Evolutionary conservation across 2,797 vertebrate species (phyloP), one percentile per base, ranked within the genome.

Genomic region (Poeciliopsis infans): DNA sequence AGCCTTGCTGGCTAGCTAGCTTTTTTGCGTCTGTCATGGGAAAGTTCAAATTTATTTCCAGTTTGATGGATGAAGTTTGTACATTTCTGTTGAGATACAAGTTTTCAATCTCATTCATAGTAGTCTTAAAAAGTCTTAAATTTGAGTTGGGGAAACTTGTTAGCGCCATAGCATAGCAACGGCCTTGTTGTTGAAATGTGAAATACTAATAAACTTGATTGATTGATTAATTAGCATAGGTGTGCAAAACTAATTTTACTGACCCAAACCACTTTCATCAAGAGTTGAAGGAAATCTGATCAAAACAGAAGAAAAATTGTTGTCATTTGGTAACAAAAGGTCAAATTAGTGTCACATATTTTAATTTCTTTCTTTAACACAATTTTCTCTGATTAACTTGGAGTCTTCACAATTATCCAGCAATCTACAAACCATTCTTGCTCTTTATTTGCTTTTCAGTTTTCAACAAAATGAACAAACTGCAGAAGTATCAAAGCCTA

Each of bases 391-490:
- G 39, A 43, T n/a, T 70, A 23, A 45, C n/a, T n/a, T 45, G 41
- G 39, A 7, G 39, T 5, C 18, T 68, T 68, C 12, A 45, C 20
- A 69, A n/a, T n/a, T 69, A n/a, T 43, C 68, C 16, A 16, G 41
- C 13, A n/a, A 70, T 70, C 68, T 70, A 45, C 66, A 69, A 45
- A n/a, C 12, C 2, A 16, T 45, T n/a, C 41, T 69, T 15, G 11
- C 66, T 69, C 39, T 69, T 12, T 12, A 31, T 69, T 69, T 69
- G 36, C 8, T 25, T 66, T 36, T 28, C 25, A 57, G 59, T 4
- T 66, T 68, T 70, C 25, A 70, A 15, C 39, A 45, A 70, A 43
- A 70, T 70, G 41, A 70, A 69, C 66, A 69, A 25, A 45, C 23
- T 70, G 41, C n/a, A 70, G 12, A 45, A n/a, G 41, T 45, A 43